Conservation (phyloP, 2,797 vertebrate species). For the Linurgus olivaceus region DNA sequence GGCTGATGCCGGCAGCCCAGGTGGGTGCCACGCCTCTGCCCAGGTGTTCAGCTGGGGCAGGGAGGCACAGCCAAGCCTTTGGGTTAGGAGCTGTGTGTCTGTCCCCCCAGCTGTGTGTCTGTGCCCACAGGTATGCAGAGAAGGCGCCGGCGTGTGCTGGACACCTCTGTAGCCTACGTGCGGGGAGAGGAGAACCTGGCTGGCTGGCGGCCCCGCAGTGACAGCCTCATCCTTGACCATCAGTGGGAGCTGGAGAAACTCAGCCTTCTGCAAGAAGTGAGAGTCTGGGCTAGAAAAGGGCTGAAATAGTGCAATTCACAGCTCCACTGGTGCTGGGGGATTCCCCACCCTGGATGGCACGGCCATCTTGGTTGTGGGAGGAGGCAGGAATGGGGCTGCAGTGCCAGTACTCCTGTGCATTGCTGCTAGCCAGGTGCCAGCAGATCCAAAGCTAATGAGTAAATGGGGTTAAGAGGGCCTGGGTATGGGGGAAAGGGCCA, state of each 20-base stretch:
- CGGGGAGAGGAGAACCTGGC: slow-evolving; percentile 97
- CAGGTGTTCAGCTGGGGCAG: fast-evolving
- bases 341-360: background rate
- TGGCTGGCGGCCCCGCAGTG: slow-evolving; percentile 95
- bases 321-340: background rate
- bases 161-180: slow-evolving; percentile 96
- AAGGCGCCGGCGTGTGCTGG: slow-evolving; percentile 92
- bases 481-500: background rate
- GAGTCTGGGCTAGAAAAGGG: background rate
- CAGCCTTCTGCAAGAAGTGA: slow-evolving; percentile 94
- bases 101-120: background rate
- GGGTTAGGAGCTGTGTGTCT: fast-evolving
- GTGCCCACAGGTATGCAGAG: slow-evolving; percentile 89
- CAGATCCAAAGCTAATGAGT: background rate
- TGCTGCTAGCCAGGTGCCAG: background rate
- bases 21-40: slow-evolving; percentile 56
- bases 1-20: slow-evolving; percentile 94
- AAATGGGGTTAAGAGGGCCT: background rate
- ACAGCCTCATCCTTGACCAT: slow-evolving; percentile 97
- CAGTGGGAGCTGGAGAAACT: slow-evolving; percentile 99
- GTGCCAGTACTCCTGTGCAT: background rate
- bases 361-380: background rate
- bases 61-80: background rate
- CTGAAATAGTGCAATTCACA: fast-evolving
- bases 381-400: background rate